Conservation (phyloP, 2,113 vertebrate species). For the Forbesichthys agassizii region DNA sequence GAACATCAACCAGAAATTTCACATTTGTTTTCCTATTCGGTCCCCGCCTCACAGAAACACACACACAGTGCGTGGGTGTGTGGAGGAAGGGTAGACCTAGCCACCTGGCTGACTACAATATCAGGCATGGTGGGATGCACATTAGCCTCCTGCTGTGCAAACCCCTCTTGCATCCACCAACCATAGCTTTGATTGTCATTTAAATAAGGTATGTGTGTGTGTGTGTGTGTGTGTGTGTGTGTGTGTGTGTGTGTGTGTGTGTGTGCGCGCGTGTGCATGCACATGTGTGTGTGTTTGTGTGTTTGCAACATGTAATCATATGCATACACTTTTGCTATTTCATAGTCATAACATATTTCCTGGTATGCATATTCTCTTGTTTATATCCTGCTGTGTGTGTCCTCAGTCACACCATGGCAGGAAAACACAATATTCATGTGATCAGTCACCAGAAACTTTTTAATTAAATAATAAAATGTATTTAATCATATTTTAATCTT, state of each 20-base stretch:
- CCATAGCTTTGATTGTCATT: conserved; percentile 71
- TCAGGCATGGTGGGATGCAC: conserved; percentile 51
- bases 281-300: conserved; percentile 31
- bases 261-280: conserved; percentile 6
- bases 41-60: neutral
- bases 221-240: conserved; percentile 23
- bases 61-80: conserved; percentile 24
- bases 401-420: no score
- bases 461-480: no score
- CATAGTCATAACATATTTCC: no score
- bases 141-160: conserved; percentile 69
- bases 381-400: no score
- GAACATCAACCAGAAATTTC: neutral
- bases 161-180: conserved; percentile 57
- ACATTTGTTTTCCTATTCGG: neutral
- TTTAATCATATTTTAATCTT: no score
- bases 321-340: no score
- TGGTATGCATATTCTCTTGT: no score
- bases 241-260: conserved; percentile 38
- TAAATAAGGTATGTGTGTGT: conserved; percentile 61
- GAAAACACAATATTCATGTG: no score
- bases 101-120: conserved; percentile 63
- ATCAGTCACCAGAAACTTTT: no score
- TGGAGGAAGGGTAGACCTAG: conserved; percentile 30
- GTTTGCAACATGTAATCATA: neutral